Base-by-base conservation (phyloP, 2,113 vertebrate species). In the Calidris pygmaea region DNA sequence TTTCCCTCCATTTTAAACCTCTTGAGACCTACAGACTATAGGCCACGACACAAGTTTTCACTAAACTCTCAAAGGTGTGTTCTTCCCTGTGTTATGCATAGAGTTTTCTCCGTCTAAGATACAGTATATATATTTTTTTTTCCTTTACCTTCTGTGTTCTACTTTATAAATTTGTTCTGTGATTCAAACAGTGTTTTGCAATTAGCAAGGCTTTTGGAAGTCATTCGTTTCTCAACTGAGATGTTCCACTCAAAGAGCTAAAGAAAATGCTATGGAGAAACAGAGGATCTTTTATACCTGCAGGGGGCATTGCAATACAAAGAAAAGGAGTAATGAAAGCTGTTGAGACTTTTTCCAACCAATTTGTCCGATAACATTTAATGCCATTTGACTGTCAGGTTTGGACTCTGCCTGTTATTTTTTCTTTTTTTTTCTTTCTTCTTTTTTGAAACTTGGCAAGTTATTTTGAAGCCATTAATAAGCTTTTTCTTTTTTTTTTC, bases 231-330 rank as follows among this genome's bases (percentile, higher is more conserved):
- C 19, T 86, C 37, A 19, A 43, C 47, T 50, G 10, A 85, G 74
- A 48, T 37, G 4, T 39, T 70, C 48, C 50, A 30, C 43, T 80
- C 18, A 55, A 59, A 39, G 21, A 62, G 29, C 39, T 62, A 12
- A 68, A 76, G 30, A 76, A 70, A 82, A 73, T 29, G 14, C 10
- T 56, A 0, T 34, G 30, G 30, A 82, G 43, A 78, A 78, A 87
- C 45, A 35, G 24, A 73, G 27, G 17, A 39, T 32, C 50, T 43
- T 66, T 58, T 43, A 3, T 4, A 76, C 96, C 98, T 97, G 97
- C 91, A 97, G 98, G 71, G 96, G 98, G 97, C 97, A 94, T 76
- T 98, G 94, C 86, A 74, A 35, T 68, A 97, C 96, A 97, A 93
- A 92, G 73, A 89, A 96, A 94, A 85, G 23, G 13, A 90, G 15